Percentiles rank a stretch among this genome's conserved stretches.
Conservation (phyloP, 2,888 invertebrate genomes). For the Tortrix viridana region DNA sequence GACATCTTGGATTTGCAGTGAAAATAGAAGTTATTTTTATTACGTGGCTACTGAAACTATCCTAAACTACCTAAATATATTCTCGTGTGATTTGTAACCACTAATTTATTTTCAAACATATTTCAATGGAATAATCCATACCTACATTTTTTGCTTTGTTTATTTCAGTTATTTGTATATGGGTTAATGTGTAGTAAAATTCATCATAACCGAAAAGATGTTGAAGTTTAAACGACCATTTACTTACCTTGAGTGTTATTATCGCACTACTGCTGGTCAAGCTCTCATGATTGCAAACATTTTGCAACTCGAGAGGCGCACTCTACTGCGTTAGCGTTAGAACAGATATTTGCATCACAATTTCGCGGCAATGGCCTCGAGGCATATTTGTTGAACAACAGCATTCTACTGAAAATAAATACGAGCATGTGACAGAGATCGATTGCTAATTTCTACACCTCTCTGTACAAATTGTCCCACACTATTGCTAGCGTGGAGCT, state of each 20-base stretch:
- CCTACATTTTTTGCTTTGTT: no score
- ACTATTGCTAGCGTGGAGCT: slow-evolving; percentile 15
- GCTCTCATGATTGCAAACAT: slow-evolving; percentile 41
- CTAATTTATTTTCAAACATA: no score
- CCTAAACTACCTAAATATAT: no score
- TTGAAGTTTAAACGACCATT: not conserved
- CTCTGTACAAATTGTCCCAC: slow-evolving; percentile 17
- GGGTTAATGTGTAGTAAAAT: not conserved
- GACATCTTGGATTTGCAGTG: slow-evolving; percentile 8
- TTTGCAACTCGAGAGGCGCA: slow-evolving; percentile 53
- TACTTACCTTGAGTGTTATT: slow-evolving; percentile 31
- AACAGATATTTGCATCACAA: slow-evolving; percentile 68
- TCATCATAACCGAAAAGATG: not conserved
- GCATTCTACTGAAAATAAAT: slow-evolving; percentile 40
- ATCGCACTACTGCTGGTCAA: slow-evolving; percentile 31
- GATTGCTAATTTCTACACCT: slow-evolving; percentile 41
- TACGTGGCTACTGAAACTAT: no score
- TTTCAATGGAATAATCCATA: no score
- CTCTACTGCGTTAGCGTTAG: slow-evolving; percentile 33
- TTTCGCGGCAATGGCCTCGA: slow-evolving; percentile 66
- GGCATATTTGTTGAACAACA: slow-evolving; percentile 47
- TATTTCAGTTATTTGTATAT: no score
- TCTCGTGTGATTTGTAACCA: no score
- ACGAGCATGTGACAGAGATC: slow-evolving; percentile 45
- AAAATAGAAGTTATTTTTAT: not conserved